Percentiles rank a stretch among this genome's conserved stretches.
Evolutionary conservation across 2,113 vertebrate genomes (phyloP).

Genomic region (Fulmarus glacialis): DNA sequence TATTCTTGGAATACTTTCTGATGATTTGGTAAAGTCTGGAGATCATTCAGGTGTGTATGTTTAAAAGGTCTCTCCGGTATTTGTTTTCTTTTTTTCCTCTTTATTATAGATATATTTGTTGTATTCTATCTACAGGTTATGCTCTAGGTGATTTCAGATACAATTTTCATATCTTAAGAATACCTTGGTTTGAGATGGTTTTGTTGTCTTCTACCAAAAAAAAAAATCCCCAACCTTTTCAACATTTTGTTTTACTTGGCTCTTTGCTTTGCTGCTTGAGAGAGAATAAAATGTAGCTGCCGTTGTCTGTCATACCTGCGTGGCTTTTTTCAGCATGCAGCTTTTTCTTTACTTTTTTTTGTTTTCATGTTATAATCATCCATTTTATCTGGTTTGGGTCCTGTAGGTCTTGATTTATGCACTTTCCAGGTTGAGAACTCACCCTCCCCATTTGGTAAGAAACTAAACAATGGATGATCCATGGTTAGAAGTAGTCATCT

Average conservation of each 20-base stretch:
- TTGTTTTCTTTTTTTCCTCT: background rate
- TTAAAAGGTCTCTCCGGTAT: background rate
- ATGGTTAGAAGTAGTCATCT: constrained; percentile 80
- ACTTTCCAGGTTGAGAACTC: constrained; percentile 94
- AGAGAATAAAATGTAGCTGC: constrained; percentile 17
- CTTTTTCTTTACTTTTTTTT: constrained; percentile 58
- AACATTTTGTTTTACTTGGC: constrained; percentile 18
- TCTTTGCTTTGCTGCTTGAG: constrained; percentile 56
- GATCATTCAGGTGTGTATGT: constrained; percentile 86
- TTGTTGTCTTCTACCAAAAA: background rate
- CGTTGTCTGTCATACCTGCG: constrained; percentile 36
- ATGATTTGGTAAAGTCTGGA: constrained; percentile 89
- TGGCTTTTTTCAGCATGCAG: constrained; percentile 62
- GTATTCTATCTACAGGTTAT: background rate
- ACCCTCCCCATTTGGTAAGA: constrained; percentile 96
- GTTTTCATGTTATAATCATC: constrained; percentile 84
- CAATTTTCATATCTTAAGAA: background rate
- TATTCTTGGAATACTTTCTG: constrained; percentile 94
- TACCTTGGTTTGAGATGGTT: background rate
- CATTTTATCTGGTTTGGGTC: constrained; percentile 94
- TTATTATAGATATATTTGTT: background rate
- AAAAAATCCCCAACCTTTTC: background rate
- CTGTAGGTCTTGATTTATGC: constrained; percentile 99
- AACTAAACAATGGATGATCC: constrained; percentile 78
- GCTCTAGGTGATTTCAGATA: background rate